Evolutionary conservation across 1,140 invertebrate genomes (phyloP), one percentile per base, ranked within the genome.

Genomic region (Glossosoma conforme): DNA sequence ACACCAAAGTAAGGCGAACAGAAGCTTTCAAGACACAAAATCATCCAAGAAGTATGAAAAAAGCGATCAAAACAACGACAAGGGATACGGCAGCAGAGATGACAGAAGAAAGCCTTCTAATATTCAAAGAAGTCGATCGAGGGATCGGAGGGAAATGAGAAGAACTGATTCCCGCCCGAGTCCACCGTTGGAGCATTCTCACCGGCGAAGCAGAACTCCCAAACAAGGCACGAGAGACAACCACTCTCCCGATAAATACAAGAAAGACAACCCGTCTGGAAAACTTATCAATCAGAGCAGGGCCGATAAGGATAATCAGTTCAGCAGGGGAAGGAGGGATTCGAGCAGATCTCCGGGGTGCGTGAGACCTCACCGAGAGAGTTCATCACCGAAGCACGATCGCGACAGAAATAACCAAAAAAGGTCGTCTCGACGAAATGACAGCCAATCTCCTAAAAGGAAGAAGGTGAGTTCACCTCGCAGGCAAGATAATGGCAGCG

Each of bases 311-410:
- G 56, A 58, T 36, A 22, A 19, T 11, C 25, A 10, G n/a, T 35
- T 2, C 17, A 41, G 35, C 33, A 30, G 42, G 28, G 47, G 46
- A 10, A 49, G 41, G 20, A 15, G 55, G 21, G 43, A 58, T 8
- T 42, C 53, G n/a, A 58, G 56, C 25, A 44, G 46, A 32, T 58
- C 56, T n/a, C 56, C 56, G 8, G 22, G 24, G n/a, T 32, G 41
- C n/a, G 33, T 45, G 10, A 33, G 45, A 24, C 35, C 24, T 9
- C 33, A n/a, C 11, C 44, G 49, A 33, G 41, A 37, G 22, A 58
- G 56, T 42, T 1, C 22, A 8, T 53, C 56, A 36, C 56, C 56
- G 3, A 50, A 28, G 21, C 46, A 44, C 3, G 56, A 58, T 37
- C 41, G 44, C 38, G 54, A 56, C 18, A 51, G 35, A 35, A 19